phyloP scores from a whole-genome alignment of 1,140 invertebrate genomes.

The Campoletis sonorensis region DNA sequence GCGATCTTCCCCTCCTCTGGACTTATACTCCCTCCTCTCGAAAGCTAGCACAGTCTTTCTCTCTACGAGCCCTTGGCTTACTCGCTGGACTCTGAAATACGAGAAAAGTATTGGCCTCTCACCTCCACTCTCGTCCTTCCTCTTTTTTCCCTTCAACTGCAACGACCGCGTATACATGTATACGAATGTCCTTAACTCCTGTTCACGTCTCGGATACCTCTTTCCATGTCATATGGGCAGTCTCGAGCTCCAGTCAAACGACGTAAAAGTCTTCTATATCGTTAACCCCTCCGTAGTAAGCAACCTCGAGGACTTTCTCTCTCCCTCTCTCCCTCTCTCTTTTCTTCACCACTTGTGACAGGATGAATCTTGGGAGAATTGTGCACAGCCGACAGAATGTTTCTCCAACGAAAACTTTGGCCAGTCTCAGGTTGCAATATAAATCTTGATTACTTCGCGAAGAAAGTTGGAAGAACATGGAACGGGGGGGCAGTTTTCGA shows the following conservation, averaged over 20 bases:
- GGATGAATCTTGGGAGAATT: background rate
- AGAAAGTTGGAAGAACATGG: background rate
- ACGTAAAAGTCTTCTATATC: background rate
- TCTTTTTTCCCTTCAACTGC: slow-evolving; percentile 4
- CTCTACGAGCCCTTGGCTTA: slow-evolving; percentile 27
- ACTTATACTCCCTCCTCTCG: too few relatives aligned
- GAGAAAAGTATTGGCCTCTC: slow-evolving; percentile 24
- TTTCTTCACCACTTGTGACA: too few relatives aligned
- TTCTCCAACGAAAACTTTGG: slow-evolving; percentile 23
- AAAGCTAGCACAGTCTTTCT: background rate
- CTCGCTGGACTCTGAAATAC: slow-evolving; percentile 34
- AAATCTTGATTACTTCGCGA: slow-evolving; percentile 30
- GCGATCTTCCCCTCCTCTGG: slow-evolving; percentile 34
- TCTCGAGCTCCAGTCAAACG: background rate
- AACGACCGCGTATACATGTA: background rate
- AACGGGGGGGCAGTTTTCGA: background rate
- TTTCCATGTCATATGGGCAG: background rate
- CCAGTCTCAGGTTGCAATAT: slow-evolving; percentile 24
- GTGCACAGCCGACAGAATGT: slow-evolving; percentile 23
- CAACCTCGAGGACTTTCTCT: background rate
- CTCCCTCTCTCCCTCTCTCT: too few relatives aligned
- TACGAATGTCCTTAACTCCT: background rate
- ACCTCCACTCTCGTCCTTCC: slow-evolving; percentile 33
- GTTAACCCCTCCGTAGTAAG: background rate
- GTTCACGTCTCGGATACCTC: background rate